A percentile compares a stretch with the other conserved stretches of the same genome.
These are phyloP conservation scores for Sinella curviseta DNA, from an alignment of 1,140 invertebrate genomes.

Conservation along the genomic window DNA sequence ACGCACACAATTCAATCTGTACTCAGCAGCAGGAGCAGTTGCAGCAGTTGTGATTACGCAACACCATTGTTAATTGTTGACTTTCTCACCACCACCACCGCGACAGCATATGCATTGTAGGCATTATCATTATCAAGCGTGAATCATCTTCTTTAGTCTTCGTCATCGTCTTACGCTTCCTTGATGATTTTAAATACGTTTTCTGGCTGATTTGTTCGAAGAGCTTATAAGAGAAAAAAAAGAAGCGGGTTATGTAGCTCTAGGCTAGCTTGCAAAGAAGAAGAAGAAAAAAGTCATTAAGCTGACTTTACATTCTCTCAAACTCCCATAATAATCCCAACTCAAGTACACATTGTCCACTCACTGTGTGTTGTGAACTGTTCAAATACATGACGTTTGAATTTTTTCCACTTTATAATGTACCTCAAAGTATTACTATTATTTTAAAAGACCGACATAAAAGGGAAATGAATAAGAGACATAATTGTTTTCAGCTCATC, in stretches of 20 bases:
- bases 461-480: conserved; percentile 15
- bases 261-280: background rate
- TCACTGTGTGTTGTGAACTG: background rate
- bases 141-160: background rate
- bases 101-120: background rate
- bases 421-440: no score
- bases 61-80: conserved; percentile 25
- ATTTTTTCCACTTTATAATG: no score
- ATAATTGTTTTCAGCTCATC: background rate
- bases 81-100: conserved; percentile 3
- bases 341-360: conserved; percentile 10
- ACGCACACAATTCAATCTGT: background rate
- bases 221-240: background rate
- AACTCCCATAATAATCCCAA: conserved; percentile 17
- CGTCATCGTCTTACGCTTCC: background rate
- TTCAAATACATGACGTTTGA: background rate
- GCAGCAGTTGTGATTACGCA: background rate
- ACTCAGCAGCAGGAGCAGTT: background rate
- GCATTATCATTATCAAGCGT: conserved; percentile 4
- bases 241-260: background rate
- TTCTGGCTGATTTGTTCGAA: background rate
- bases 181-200: background rate
- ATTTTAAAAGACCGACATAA: conserved; percentile 13
- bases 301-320: background rate
- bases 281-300: conserved; percentile 16